Evolutionary conservation across 2,113 vertebrate species (phyloP), one percentile per base, ranked within the genome.

Genomic region (Elgaria multicarinata): DNA sequence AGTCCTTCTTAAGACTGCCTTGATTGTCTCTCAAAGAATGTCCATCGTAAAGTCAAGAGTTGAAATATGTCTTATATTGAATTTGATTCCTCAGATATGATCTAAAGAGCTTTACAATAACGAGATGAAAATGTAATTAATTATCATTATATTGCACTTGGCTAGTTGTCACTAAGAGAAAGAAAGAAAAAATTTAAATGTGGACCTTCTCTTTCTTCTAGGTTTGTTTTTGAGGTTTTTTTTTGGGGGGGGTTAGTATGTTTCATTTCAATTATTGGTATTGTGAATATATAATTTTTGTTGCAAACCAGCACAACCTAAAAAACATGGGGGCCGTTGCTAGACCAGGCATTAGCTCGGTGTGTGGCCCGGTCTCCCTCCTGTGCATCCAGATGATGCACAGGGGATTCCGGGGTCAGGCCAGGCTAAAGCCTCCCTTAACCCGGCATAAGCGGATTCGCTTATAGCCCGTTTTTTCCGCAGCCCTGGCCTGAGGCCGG

Each of bases 1-100:
- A 83, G 46, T 88, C 82, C 85, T 90, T 92, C 24, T 79, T 24
- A 79, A 69, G 44, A 69, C 53, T 94, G 33, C 8, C 58, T 90
- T 77, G 58, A 77, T 83, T 77, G 79, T 87, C 31, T 66, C 85
- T 44, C 22, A n/a, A 83, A 28, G 44, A 69, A 76, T 82, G 72
- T 83, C 62, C 71, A 75, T 31, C 22, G 72, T 50, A 90, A 26
- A 44, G 66, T 10, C 66, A 86, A 86, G 31, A 85, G 53, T 24
- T 72, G 66, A 36, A 87, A 42, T 83, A 76, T 67, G 58, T 28
- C 36, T 24, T 55, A 44, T 77, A n/a, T 83, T 86, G 78, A 92
- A 92, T 85, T 89, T 78, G 39, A 90, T 94, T 92, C 80, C 81
- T 89, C 62, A 26, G 76, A 90, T 89, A 2, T n/a, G 58, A 66